Conservation (phyloP, 2,888 invertebrate genomes). For the Acanthosepion pharaonis region DNA sequence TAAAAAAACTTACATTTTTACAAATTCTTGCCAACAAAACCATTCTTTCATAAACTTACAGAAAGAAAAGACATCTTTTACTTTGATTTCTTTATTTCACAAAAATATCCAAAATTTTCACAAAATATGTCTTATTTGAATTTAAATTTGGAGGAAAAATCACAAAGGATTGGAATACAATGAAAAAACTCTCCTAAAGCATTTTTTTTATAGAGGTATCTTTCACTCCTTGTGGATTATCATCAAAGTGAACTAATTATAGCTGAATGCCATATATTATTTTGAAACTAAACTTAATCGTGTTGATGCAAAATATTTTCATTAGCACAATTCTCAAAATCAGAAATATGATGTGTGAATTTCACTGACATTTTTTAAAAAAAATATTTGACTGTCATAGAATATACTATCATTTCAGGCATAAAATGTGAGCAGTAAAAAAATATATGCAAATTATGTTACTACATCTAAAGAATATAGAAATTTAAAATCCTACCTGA, state of each 20-base stretch:
- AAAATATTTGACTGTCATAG: neutral
- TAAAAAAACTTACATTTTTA: neutral
- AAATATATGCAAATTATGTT: no score
- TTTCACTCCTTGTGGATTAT: no score
- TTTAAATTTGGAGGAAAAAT: neutral
- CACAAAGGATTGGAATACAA: neutral
- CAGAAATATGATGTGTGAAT: no score
- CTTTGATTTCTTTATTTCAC: slow-evolving; percentile 33
- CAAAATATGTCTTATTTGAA: neutral
- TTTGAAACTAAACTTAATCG: no score
- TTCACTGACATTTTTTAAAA: no score
- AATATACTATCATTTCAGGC: neutral
- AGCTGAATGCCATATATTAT: no score
- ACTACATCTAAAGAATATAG: no score
- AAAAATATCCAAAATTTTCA: neutral
- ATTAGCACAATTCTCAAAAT: no score
- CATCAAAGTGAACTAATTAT: no score
- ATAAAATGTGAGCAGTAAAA: neutral
- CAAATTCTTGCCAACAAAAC: neutral
- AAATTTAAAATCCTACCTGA: no score
- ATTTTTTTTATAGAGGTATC: no score
- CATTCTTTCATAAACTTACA: neutral
- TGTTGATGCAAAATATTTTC: no score
- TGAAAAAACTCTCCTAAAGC: neutral
- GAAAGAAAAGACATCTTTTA: neutral